phyloP scores from a whole-genome alignment of 2,888 invertebrate species.

The Hydrotaea cyrtoneurina region DNA sequence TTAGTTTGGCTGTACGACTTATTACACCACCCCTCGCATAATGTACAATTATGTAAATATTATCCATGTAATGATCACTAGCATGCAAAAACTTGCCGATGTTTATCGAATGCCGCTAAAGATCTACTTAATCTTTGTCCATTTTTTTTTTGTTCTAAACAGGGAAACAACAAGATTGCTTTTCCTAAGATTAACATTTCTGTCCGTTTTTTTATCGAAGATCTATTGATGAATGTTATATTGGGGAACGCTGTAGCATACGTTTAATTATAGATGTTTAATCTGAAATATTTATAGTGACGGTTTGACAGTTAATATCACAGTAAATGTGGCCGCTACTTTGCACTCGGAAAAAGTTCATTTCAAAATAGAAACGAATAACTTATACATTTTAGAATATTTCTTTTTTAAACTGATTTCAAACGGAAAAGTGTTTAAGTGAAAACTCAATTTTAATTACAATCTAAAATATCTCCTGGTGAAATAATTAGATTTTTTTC shows the following conservation, averaged over 20 bases:
- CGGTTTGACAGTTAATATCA: too few relatives aligned
- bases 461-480: too few relatives aligned
- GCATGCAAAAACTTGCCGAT: conserved; percentile 49
- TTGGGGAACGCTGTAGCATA: background rate
- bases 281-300: too few relatives aligned
- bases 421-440: too few relatives aligned
- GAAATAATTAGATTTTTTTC: too few relatives aligned
- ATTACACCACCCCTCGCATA: background rate
- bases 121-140: conserved; percentile 34
- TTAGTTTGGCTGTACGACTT: background rate
- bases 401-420: too few relatives aligned
- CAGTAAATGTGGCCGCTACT: too few relatives aligned
- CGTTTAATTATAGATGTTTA: background rate
- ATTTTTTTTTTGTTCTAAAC: conserved; percentile 55
- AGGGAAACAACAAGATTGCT: background rate
- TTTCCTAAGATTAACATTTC: background rate
- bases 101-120: conserved; percentile 60
- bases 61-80: conserved; percentile 51
- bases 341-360: too few relatives aligned
- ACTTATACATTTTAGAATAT: too few relatives aligned
- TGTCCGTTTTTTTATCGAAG: background rate
- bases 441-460: too few relatives aligned
- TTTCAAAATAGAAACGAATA: too few relatives aligned
- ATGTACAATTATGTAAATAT: conserved; percentile 75
- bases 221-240: background rate